Evolutionary conservation across 1,140 invertebrate genomes (phyloP).

Genomic region (silkworm (Bombyx mori)): ASM3026992v2 NC_085124.1:4829001-4829500

Average conservation of each 20-base stretch:
- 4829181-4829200: no score
- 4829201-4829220: neutral
- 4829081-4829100: no score
- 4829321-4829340: constrained; percentile 57
- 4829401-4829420: constrained; percentile 69
- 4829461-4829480: constrained; percentile 27
- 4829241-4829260: constrained; percentile 49
- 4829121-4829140: no score
- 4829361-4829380: constrained; percentile 71
- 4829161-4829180: no score
- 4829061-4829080: no score
- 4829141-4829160: no score
- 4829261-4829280: constrained; percentile 62
- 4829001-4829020: no score
- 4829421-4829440: constrained; percentile 65
- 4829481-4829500: no score
- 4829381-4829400: constrained; percentile 71
- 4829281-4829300: constrained; percentile 64
- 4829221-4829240: constrained; percentile 23
- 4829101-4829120: no score
- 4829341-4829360: constrained; percentile 62
- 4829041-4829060: no score
- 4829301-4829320: constrained; percentile 62
- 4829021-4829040: no score
- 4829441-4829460: constrained; percentile 42